Conservation (phyloP, 2,888 invertebrate species). For the Ophion costatus region DNA sequence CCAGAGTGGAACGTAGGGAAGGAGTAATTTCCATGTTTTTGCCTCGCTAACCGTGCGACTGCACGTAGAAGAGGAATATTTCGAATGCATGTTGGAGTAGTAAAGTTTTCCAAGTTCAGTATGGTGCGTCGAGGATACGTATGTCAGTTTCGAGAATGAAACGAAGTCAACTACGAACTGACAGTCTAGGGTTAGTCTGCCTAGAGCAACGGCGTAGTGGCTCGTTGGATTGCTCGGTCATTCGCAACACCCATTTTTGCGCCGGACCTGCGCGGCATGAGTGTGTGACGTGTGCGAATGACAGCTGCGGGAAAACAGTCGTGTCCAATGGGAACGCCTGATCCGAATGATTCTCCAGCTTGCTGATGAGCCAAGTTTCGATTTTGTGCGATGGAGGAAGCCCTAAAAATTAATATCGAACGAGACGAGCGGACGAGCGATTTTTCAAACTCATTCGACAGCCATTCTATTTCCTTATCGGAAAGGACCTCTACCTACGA, state of each 20-base stretch:
- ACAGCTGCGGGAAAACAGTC: slow-evolving; percentile 32
- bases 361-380: neutral
- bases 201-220: neutral
- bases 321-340: slow-evolving; percentile 33
- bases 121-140: neutral
- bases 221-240: slow-evolving; percentile 38
- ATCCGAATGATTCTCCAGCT: neutral
- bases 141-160: neutral
- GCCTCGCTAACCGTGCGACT: neutral
- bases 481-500: slow-evolving; percentile 6
- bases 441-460: neutral
- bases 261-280: slow-evolving; percentile 53
- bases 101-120: slow-evolving; percentile 1
- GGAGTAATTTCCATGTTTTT: slow-evolving; percentile 53
- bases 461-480: neutral
- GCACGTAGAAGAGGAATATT: neutral
- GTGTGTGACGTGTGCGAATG: slow-evolving; percentile 45
- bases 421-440: neutral
- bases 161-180: neutral
- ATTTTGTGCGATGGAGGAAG: neutral
- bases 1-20: slow-evolving; percentile 22
- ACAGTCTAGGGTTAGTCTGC: neutral
- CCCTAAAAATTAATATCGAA: too few species aligned
- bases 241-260: slow-evolving; percentile 49
- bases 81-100: neutral